These are phyloP conservation scores for Dicrostonyx torquatus DNA, from an alignment of 2,797 vertebrate species.

Conservation along the genomic window DNA sequence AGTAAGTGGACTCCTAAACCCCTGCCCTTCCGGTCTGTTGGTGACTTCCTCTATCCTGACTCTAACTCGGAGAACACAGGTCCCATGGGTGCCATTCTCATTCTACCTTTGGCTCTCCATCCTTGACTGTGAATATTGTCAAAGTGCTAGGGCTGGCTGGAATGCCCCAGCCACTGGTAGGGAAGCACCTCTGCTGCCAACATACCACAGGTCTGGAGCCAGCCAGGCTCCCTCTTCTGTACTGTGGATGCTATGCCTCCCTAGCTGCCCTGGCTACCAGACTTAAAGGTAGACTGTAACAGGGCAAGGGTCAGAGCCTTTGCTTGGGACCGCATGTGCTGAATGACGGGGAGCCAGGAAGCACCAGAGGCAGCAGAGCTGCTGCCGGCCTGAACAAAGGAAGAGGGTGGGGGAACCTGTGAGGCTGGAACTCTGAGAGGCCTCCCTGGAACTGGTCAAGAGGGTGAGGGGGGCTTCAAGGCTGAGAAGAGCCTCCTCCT, in stretches of 20 bases:
- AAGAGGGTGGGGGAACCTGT: background rate
- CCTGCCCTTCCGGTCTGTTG: constrained; percentile 56
- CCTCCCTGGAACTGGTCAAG: background rate
- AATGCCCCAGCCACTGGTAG: background rate
- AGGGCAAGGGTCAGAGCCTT: background rate
- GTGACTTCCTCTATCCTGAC: constrained; percentile 43
- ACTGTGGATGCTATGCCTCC: background rate
- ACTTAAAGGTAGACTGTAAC: background rate
- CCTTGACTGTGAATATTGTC: background rate
- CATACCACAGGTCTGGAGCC: background rate
- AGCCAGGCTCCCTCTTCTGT: background rate
- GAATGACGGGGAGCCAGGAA: background rate
- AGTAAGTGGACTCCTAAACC: constrained; percentile 63
- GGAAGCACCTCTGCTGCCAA: background rate
- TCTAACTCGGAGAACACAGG: background rate
- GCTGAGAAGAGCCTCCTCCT: background rate
- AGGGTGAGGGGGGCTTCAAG: background rate
- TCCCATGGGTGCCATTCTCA: background rate
- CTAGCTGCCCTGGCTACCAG: background rate
- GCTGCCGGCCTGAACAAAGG: background rate
- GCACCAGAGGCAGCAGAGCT: background rate
- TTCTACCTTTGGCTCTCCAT: background rate
- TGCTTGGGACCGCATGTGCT: background rate
- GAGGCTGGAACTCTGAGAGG: background rate
- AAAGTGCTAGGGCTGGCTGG: background rate